Evolutionary conservation across 2,888 invertebrate species (phyloP).

Genomic region (Sphinx pinastri): DNA sequence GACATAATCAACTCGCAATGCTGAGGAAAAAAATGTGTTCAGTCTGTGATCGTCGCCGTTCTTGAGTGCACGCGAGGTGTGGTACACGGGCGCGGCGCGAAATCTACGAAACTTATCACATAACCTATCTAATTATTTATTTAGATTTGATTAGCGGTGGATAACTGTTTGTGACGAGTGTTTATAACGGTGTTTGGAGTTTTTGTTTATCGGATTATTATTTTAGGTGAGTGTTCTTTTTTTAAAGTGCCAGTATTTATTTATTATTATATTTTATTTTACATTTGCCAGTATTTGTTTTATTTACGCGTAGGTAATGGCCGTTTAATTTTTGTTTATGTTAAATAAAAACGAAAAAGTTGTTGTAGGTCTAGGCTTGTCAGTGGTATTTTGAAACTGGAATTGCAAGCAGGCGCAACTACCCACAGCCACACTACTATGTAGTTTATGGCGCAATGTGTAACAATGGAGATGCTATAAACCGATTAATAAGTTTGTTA

Average conservation of each 20-base stretch:
- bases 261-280: not conserved
- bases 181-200: slow-evolving; percentile 6
- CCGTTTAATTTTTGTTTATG: not conserved
- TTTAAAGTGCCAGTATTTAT: slow-evolving; percentile 10
- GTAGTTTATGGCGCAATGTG: slow-evolving; percentile 9
- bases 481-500: slow-evolving; percentile 12
- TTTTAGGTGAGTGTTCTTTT: not conserved
- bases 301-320: not conserved
- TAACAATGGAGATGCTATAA: slow-evolving; percentile 18
- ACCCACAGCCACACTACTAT: not conserved
- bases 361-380: slow-evolving; percentile 11
- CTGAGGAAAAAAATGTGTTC: slow-evolving; percentile 36
- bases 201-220: slow-evolving; percentile 12
- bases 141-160: slow-evolving; percentile 19
- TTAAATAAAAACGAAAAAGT: not conserved
- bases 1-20: slow-evolving; percentile 13
- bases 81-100: slow-evolving; percentile 36
- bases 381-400: slow-evolving; percentile 18
- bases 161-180: slow-evolving; percentile 23
- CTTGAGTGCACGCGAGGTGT: slow-evolving; percentile 38
- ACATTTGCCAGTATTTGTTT: not conserved
- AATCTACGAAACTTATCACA: slow-evolving; percentile 29
- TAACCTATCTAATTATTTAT: slow-evolving; percentile 26
- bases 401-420: not conserved
- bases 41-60: slow-evolving; percentile 42